Evolutionary conservation across 2,888 invertebrate species (phyloP).

Genomic region (Drosophila meridionalis): DNA sequence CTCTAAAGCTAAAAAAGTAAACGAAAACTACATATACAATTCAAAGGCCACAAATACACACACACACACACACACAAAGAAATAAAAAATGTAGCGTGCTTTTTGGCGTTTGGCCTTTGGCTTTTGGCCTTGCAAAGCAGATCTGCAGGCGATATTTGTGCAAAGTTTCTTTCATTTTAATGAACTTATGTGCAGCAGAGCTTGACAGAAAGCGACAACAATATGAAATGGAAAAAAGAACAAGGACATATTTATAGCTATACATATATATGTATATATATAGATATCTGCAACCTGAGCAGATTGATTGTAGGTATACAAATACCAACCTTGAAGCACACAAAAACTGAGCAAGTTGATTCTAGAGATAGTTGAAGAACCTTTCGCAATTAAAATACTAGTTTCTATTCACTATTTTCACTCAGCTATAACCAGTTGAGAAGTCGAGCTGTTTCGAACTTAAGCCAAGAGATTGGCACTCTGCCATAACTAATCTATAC

Average conservation of each 20-base stretch:
- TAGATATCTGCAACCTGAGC: neutral
- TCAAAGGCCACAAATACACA: conserved; percentile 56
- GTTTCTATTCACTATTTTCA: no score
- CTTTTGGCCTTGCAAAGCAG: conserved; percentile 35
- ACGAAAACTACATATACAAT: conserved; percentile 51
- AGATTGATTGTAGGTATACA: neutral
- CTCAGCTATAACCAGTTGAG: no score
- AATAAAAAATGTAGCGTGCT: conserved; percentile 33
- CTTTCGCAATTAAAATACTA: no score
- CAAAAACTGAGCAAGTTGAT: neutral
- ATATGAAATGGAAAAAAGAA: neutral
- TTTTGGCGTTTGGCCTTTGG: conserved; percentile 41
- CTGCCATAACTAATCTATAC: neutral
- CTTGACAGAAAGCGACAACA: neutral
- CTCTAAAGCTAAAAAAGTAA: conserved; percentile 56
- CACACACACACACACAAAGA: conserved; percentile 13
- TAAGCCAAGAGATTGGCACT: neutral
- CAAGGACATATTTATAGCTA: neutral
- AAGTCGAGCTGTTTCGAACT: no score
- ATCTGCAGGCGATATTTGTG: conserved; percentile 48
- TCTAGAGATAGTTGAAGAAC: neutral
- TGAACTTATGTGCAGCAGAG: conserved; percentile 31
- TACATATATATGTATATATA: neutral
- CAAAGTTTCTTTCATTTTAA: conserved; percentile 23
- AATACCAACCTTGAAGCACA: neutral